Evolutionary conservation across 2,888 invertebrate species (phyloP).

Genomic region (Endomychus coccineus): DNA sequence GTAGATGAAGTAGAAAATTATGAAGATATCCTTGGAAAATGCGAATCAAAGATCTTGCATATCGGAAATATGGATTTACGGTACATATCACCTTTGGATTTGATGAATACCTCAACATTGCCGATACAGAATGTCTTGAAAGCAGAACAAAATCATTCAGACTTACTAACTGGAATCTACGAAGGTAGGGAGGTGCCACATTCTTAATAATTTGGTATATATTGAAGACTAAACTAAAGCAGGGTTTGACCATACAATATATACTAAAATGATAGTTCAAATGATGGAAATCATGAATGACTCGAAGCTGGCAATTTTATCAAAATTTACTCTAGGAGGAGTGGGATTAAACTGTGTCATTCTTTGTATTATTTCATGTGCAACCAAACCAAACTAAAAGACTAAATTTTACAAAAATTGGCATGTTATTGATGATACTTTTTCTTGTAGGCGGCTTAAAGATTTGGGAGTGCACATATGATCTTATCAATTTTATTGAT

Average conservation of each 20-base stretch:
- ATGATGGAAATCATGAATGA: no score
- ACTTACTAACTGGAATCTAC: conserved; percentile 67
- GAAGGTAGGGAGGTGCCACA: conserved; percentile 55
- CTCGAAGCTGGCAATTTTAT: no score
- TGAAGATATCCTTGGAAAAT: conserved; percentile 17
- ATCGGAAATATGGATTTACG: conserved; percentile 40
- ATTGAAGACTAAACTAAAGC: no score
- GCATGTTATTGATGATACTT: no score
- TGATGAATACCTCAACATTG: conserved; percentile 39
- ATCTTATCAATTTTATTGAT: conserved; percentile 62
- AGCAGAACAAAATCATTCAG: conserved; percentile 62
- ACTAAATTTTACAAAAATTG: no score
- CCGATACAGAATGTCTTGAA: no score
- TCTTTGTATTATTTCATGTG: conserved; percentile 4
- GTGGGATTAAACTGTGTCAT: not conserved
- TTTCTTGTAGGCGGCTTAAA: conserved; percentile 77
- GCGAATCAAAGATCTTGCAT: conserved; percentile 14
- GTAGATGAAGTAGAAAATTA: conserved; percentile 3
- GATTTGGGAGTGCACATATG: conserved; percentile 91
- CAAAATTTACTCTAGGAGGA: not conserved
- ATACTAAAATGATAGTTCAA: no score
- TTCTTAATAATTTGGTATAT: not conserved
- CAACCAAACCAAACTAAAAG: not conserved
- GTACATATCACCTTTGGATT: conserved; percentile 43
- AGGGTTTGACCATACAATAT: no score